Base-by-base conservation (phyloP, 2,888 invertebrate genomes). In the Xylota sylvarum region DNA sequence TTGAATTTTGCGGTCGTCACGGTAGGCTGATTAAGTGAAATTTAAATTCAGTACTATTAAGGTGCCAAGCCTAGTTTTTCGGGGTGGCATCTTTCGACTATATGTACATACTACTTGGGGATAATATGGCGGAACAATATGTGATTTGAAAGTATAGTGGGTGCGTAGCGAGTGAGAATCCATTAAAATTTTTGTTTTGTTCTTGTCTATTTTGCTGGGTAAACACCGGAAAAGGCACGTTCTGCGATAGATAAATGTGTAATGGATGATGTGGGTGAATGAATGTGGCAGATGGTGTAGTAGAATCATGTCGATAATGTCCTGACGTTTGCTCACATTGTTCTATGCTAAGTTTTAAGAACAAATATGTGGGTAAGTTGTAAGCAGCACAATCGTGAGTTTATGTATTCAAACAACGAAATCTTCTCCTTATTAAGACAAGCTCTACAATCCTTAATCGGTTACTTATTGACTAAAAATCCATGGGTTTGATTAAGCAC, bases 221-320 rank as follows among this genome's bases (percentile, higher is more conserved):
- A 56, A 77, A 72, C 6, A 72, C 77, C 67, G 83, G 83, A 77
- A 72, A 83, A 55, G 81, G 81, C 37, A 73, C 23, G 80, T 72
- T 52, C 17, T n/a, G 35, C 14, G 19, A 19, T 19, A n/a, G 19
- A 56, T 32, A 12, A 35, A 14, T 58, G 35, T 46, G 70, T 19
- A 58, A 37, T 56, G 35, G 10, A 7, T 5, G 37, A 37, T 43
- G 17, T 70, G 43, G 43, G 7, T 52, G 30, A 43, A 32, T 14
- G 12, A 65, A 19, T 17, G 9, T 19, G n/a, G 3, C 46, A 17
- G 12, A 30, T 64, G 30, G 46, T 64, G 37, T 27, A 14, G 2
- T n/a, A 7, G 58, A 23, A 32, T 1, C 5, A 46, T 5, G 5
- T 37, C 37, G 12, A 1, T 10, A 37, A 37, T n/a, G n/a, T n/a